Conservation (phyloP, 2,797 vertebrate species). For the Pipistrellus kuhlii region DNA sequence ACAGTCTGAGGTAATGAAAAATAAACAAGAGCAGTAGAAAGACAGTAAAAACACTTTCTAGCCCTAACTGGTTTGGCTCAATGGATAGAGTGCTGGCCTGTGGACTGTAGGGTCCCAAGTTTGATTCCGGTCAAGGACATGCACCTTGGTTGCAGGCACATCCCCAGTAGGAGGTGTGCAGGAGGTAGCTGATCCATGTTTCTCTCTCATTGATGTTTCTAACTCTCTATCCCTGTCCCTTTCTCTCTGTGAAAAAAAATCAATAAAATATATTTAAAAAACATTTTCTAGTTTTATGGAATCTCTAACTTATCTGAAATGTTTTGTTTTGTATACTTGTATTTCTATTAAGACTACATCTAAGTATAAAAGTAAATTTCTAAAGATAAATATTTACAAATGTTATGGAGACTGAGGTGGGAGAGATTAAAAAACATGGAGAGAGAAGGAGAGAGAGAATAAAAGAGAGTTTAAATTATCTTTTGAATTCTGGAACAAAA, state of each 20-base stretch:
- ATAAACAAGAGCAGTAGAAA: background rate
- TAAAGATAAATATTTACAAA: background rate
- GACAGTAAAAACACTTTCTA: background rate
- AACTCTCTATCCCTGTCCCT: too few relatives aligned
- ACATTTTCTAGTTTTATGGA: rapidly evolving
- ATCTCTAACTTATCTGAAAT: background rate
- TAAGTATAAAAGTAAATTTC: background rate
- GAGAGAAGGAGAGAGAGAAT: background rate
- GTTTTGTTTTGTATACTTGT: background rate
- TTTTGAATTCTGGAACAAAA: background rate
- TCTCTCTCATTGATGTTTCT: too few relatives aligned
- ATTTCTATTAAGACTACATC: background rate
- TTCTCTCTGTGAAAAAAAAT: too few relatives aligned
- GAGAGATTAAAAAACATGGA: background rate
- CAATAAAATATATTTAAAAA: background rate
- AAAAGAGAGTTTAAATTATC: background rate
- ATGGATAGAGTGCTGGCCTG: too few relatives aligned
- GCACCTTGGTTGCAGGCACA: too few relatives aligned
- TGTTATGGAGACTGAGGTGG: background rate
- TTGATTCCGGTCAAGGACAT: too few relatives aligned
- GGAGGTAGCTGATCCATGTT: too few relatives aligned
- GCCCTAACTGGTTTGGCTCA: too few relatives aligned
- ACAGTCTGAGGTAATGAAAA: background rate
- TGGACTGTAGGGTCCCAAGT: too few relatives aligned
- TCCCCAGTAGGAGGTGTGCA: too few relatives aligned